Evolutionary conservation across 2,797 vertebrate genomes (phyloP), one percentile per base, ranked within the genome.

Genomic region (Botia almorhae): DNA sequence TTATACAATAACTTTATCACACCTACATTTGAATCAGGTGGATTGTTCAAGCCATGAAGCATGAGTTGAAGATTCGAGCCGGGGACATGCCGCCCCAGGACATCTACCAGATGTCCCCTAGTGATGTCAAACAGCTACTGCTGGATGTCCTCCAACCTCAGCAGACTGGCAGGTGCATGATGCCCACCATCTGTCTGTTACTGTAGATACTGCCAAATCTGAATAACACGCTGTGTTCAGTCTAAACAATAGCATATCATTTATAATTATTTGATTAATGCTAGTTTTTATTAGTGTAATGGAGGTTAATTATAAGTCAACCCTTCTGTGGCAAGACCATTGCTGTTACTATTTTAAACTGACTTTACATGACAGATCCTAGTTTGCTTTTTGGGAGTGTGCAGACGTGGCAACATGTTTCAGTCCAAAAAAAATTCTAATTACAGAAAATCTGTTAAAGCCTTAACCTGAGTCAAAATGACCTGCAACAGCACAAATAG

Each of bases 21-120:
- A 36, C 1, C 17, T 29, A 16, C 43, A 33, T 48, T 43, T 33
- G 58, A 6, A 89, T 50, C 90, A 99, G 98, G 17, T 99, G 98
- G 98, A 98, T 99, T 73, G 95, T 99, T 82, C 97, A 99, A 85
- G 98, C 98, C 64, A 99, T 99, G 98, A 94, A 98, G 78, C 95
- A 98, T 0, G 98, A 99, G 82, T 81, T 99, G 72, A 93, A 95
- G 85, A 95, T 98, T 89, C 92, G 96, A 2, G 94, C 95, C 0
- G 95, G 95, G 64, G 94, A 94, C 82, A 89, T 96, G 94, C 89
- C 91, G 4, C 87, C 94, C 13, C 88, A 91, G 87, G 97, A 98
- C 88, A 94, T 99, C 82, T 97, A 98, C 92, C 97, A 97, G 82
- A 90, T 99, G 81, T 98, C 98, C 51, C 98, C 98, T 56, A 95